Conservation (phyloP, 1,140 invertebrate species). For the Drosophila bocki region DNA sequence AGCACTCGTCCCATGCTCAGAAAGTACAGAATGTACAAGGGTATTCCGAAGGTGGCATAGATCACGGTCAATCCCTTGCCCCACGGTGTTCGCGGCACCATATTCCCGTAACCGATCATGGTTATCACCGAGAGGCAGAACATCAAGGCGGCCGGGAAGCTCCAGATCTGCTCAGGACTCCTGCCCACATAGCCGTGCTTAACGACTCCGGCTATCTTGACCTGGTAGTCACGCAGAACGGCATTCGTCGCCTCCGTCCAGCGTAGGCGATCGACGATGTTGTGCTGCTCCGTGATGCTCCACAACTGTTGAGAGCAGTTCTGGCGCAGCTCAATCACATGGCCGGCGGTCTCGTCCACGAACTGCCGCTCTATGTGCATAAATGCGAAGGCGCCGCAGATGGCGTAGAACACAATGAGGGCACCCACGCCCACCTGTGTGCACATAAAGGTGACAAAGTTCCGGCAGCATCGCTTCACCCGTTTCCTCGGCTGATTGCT, state of each 20-base stretch:
- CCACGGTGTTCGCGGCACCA: conserved; percentile 95
- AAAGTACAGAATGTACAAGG: conserved; percentile 95
- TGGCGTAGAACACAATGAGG: conserved; percentile 96
- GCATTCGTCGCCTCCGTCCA: conserved; percentile 90
- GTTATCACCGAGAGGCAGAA: conserved; percentile 95
- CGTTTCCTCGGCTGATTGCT: conserved; percentile 89
- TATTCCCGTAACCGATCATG: conserved; percentile 98
- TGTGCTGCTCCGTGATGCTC: conserved; percentile 89
- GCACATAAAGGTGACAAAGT: conserved; percentile 95
- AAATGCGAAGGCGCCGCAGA: conserved; percentile 97
- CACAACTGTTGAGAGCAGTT: conserved; percentile 89
- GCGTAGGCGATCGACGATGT: conserved; percentile 90
- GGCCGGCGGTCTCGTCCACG: conserved; percentile 86
- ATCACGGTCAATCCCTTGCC: conserved; percentile 96
- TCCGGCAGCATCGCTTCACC: conserved; percentile 90
- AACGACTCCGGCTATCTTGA: conserved; percentile 89
- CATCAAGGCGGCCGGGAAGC: conserved; percentile 94
- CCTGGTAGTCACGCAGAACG: conserved; percentile 90
- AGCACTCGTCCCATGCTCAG: conserved; percentile 95
- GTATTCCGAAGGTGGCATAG: conserved; percentile 98
- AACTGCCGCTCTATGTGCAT: conserved; percentile 92
- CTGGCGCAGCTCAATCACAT: conserved; percentile 86
- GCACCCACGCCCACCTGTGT: conserved; percentile 97
- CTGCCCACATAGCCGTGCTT: conserved; percentile 91
- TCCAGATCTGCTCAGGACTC: conserved; percentile 90